Evolutionary conservation across 2,888 invertebrate species (phyloP).

Genomic region (Torymus texanus): DNA sequence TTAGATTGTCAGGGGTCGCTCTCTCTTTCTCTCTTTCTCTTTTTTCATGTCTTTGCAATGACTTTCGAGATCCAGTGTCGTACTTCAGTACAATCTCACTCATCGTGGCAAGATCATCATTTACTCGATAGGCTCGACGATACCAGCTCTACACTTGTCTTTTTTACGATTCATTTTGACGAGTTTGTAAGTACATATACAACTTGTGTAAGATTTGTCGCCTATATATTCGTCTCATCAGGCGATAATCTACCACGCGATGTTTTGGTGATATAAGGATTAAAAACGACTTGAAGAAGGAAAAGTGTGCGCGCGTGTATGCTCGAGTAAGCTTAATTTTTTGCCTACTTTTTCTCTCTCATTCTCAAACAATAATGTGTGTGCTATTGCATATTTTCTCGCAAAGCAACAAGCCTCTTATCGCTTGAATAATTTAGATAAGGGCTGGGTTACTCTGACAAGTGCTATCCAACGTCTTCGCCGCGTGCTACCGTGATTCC

Average conservation of each 20-base stretch:
- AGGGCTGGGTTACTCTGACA: not conserved
- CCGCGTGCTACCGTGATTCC: not conserved
- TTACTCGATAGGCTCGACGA: not conserved
- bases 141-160: not conserved
- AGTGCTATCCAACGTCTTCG: not conserved
- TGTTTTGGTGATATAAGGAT: too few species aligned
- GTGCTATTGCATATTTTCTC: slow-evolving; percentile 7
- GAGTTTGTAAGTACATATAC: too few species aligned
- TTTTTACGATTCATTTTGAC: not conserved
- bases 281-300: too few species aligned
- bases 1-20: slow-evolving; percentile 49
- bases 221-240: too few species aligned
- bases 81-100: slow-evolving; percentile 28
- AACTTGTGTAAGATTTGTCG: too few species aligned
- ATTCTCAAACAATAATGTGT: not conserved
- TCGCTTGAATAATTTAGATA: slow-evolving; percentile 36
- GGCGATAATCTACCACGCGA: too few species aligned
- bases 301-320: too few species aligned
- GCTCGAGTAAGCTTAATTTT: not conserved
- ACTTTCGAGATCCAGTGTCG: not conserved
- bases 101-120: slow-evolving; percentile 11
- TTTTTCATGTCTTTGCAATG: not conserved
- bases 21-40: slow-evolving; percentile 22
- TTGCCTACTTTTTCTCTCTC: not conserved
- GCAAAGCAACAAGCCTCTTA: not conserved